Percentiles rank a stretch among this genome's conserved stretches.
These are phyloP conservation scores for Thinocorus orbignyianus DNA, from an alignment of 2,113 vertebrate species.

Conservation along the genomic window DNA sequence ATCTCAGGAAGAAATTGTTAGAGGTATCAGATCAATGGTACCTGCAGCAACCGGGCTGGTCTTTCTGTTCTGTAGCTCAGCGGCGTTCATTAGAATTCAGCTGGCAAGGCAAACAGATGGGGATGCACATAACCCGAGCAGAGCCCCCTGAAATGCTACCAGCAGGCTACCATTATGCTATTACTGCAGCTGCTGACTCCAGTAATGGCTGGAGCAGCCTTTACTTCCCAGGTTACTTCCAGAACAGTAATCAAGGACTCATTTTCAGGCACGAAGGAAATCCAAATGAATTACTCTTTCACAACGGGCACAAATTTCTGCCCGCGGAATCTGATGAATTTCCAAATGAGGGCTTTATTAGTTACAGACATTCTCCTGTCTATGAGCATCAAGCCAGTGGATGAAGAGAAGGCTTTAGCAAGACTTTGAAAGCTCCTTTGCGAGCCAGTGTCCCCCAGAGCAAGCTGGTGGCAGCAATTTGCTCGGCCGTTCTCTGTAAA, in stretches of 20 bases:
- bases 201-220: slow-evolving; percentile 9
- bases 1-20: neutral
- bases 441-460: neutral
- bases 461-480: neutral
- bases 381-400: neutral
- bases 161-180: slow-evolving; percentile 18
- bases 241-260: slow-evolving; percentile 41
- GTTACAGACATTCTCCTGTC: slow-evolving; percentile 4
- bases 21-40: rapidly evolving
- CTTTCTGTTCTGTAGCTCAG: neutral
- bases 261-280: slow-evolving; percentile 39
- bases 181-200: neutral
- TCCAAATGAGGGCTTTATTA: slow-evolving; percentile 8
- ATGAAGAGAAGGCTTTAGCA: neutral
- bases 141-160: neutral
- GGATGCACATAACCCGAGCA: neutral
- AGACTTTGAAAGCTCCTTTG: neutral
- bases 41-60: neutral
- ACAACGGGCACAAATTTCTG: neutral
- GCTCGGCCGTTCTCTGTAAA: neutral
- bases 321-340: slow-evolving; percentile 4
- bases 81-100: neutral
- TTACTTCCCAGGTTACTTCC: slow-evolving; percentile 55
- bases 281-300: slow-evolving; percentile 22
- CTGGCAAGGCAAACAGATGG: neutral